Evolutionary conservation across 2,113 vertebrate species (phyloP), one percentile per base, ranked within the genome.

Genomic region (Octodon degus): DNA sequence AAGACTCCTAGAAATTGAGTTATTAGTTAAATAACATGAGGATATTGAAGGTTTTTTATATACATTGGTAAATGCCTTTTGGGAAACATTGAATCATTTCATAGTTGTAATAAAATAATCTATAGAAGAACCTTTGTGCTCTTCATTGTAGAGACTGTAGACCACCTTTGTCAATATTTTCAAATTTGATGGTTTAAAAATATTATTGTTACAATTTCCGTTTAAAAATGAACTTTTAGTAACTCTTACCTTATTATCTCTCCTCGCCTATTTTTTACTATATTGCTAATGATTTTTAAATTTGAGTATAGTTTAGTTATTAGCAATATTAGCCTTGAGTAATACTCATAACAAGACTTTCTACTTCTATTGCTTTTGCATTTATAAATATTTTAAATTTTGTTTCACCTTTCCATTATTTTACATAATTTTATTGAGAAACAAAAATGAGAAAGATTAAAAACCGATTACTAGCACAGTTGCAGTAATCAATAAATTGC

Each of bases 1-100:
- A 93, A 86, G n/a, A 81, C 43, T 94, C 92, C 90, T 93, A 97
- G 90, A 93, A 96, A 91, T 70, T 87, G 34, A 94, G 30, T 96
- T 95, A 85, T 84, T 79, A 47, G 76, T 77, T 96, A 95, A 96
- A 90, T 86, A 93, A n/a, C 40, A 89, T 80, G 53, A 82, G 27
- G 84, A 94, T 74, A 68, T 93, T 81, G 82, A 55, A 84, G 87
- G 60, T 87, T 84, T 55, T 93, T 88, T 92, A 40, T 77, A 67
- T 10, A 70, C 91, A 67, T 81, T 86, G 86, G 84, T 89, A 94
- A 95, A 88, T 88, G 60, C 30, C 37, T 93, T 86, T 58, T 19
- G 85, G 94, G 70, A 84, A 96, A 93, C 22, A 84, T 40, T 79
- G 65, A 94, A 76, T 89, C 63, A 92, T 88, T 91, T 92, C 70